Base-by-base conservation (phyloP, 1,140 invertebrate genomes). In the Agrypnia vestita region DNA sequence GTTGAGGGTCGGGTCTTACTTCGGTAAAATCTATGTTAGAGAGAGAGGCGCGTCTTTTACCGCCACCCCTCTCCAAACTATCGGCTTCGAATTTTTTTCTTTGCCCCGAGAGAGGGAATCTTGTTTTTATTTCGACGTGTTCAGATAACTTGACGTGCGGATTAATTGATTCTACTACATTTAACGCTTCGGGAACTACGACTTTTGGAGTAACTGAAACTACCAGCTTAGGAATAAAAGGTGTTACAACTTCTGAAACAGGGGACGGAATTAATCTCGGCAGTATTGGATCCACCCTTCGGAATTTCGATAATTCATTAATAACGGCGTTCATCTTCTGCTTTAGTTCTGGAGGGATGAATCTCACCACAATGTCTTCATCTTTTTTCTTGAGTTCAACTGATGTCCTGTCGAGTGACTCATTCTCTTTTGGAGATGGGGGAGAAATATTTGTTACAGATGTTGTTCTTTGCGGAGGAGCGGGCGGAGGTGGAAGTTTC, bases 51-150 rank as follows among this genome's bases (percentile, higher is more conserved):
- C 88, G 86, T 79, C 87, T 88, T 44, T 85, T 86, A 4, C 84
- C 84, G 62, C 90, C 89, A 61, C 78, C 86, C 79, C 93, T 90
- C 85, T 96, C 95, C 73, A 96, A 88, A 85, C 95, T 96, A 80
- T 96, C 95, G 9, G 93, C 92, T 78, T 96, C 94, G 82, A 93
- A 94, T 51, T 92, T 88, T n/a, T 35, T 25, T 76, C 47, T 49
- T 19, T 72, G 15, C 62, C 53, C 19, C 51, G 47, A 53, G 17
- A 59, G 6, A 21, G 55, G 19, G 51, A 49, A 67, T 64, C 21
- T 78, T 75, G 55, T 79, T 79, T 21, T 74, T 59, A 49, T 21
- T 12, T 71, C n/a, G 21, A 13, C 47, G 61, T 35, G 62, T 62
- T 53, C 75, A 17, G 49, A 55, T 72, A 78, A 47, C 67, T 69